A percentile compares a stretch with the other conserved stretches of the same genome.
Evolutionary conservation across 30 jellyfish, hydroid and myxozoan genomes (phyloP).

Genomic region (Aurelia aurita): DNA sequence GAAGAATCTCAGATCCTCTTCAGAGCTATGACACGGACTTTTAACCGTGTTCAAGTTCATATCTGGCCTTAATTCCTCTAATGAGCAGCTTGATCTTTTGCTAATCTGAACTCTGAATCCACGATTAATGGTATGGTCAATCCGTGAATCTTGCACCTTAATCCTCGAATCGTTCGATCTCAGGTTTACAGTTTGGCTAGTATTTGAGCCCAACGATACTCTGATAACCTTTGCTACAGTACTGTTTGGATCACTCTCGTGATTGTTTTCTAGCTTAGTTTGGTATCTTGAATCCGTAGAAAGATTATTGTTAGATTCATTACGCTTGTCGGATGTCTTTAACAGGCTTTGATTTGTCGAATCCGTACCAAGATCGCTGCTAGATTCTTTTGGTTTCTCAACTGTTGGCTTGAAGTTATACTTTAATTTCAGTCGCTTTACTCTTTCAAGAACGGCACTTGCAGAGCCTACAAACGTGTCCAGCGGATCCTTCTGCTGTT

Average conservation of each 20-base stretch:
- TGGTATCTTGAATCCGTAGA: not conserved
- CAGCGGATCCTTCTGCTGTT: conserved; percentile 16
- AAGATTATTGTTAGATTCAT: not conserved
- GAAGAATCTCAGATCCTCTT: conserved; percentile 1
- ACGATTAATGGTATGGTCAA: not conserved
- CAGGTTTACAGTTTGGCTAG: not conserved
- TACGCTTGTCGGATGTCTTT: not conserved
- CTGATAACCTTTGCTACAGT: not conserved
- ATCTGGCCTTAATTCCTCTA: conserved; percentile 12
- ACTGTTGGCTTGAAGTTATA: conserved; percentile 40
- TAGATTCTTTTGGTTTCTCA: not conserved
- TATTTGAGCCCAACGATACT: not conserved
- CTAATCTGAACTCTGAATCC: not conserved
- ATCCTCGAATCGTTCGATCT: not conserved
- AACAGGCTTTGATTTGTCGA: not conserved
- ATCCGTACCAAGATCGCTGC: not conserved
- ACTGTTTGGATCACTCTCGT: not conserved
- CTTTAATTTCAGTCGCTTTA: conserved; percentile 47
- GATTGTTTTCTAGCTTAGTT: not conserved
- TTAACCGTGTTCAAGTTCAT: not conserved
- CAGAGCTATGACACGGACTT: conserved; percentile 40
- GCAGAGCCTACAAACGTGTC: conserved; percentile 68
- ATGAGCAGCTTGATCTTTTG: conserved; percentile 29
- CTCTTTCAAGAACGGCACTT: conserved; percentile 68
- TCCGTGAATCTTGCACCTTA: not conserved